These are phyloP conservation scores for Bilobella aurantiaca DNA, from an alignment of 1,140 invertebrate species.

Conservation along the genomic window DNA sequence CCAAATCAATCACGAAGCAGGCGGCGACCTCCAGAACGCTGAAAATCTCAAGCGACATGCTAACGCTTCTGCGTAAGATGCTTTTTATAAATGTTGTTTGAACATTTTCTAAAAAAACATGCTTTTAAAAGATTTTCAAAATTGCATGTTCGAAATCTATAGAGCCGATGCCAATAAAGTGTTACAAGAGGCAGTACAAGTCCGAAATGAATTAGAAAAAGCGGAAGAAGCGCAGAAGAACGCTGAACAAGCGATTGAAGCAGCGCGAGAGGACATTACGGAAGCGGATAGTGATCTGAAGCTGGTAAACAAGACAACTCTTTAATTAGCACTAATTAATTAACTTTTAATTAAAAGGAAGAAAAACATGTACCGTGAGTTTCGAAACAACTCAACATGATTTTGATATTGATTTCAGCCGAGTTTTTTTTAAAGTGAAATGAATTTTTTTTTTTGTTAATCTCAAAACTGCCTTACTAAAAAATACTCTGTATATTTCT, in stretches of 20 bases:
- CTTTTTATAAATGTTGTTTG: constrained; percentile 23
- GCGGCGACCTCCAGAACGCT: constrained; percentile 61
- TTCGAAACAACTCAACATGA: no score
- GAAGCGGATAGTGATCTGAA: constrained; percentile 62
- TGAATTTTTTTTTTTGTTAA: no score
- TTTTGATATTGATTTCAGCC: no score
- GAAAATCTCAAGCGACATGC: constrained; percentile 63
- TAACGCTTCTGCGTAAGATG: constrained; percentile 58
- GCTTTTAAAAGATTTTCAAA: no score
- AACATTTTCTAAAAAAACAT: no score
- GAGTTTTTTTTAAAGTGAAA: no score
- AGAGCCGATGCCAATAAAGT: constrained; percentile 47
- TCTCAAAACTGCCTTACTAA: neutral
- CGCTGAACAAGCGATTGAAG: constrained; percentile 64
- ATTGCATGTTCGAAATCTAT: no score
- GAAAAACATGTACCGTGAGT: no score
- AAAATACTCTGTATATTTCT: constrained; percentile 12
- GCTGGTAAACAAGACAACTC: constrained; percentile 40
- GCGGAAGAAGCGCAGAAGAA: constrained; percentile 63
- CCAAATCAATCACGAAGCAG: constrained; percentile 72
- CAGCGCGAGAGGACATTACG: constrained; percentile 65
- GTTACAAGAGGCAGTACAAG: constrained; percentile 47
- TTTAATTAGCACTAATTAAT: no score
- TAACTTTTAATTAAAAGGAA: no score
- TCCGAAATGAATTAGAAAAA: constrained; percentile 51